Evolutionary conservation across 2,113 vertebrate genomes (phyloP).

Genomic region (Chinchilla lanigera): DNA sequence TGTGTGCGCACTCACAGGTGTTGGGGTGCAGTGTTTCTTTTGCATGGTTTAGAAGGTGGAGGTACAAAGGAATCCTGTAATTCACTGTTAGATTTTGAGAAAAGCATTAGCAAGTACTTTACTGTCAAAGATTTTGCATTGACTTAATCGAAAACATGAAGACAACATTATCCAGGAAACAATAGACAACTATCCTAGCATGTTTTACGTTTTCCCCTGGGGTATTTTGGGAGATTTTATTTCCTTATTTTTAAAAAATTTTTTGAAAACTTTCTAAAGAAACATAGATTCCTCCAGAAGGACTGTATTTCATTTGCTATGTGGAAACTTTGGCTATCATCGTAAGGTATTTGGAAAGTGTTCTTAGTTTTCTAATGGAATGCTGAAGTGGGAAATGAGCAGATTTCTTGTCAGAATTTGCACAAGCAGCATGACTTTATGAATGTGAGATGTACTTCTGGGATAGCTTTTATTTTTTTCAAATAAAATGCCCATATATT

Average conservation of each 20-base stretch:
- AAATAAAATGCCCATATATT: not conserved
- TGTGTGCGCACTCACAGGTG: fast-evolving
- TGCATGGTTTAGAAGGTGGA: conserved; percentile 32
- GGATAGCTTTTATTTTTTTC: not conserved
- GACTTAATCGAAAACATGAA: conserved; percentile 49
- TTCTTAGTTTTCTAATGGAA: not conserved
- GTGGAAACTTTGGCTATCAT: conserved; percentile 52
- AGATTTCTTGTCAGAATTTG: not conserved
- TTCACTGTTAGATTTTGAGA: conserved; percentile 47
- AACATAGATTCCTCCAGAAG: conserved; percentile 58
- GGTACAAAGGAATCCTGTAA: conserved; percentile 4
- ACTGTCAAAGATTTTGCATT: conserved; percentile 50
- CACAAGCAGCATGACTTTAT: not conserved
- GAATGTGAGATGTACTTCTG: not conserved
- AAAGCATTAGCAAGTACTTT: conserved; percentile 37
- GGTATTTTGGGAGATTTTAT: conserved; percentile 24
- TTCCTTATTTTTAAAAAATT: conserved; percentile 50
- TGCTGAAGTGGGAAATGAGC: conserved; percentile 11
- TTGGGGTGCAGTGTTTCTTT: not conserved
- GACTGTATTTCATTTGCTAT: conserved; percentile 49
- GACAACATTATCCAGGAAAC: conserved; percentile 40
- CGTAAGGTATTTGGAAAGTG: conserved; percentile 55
- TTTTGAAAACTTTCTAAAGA: conserved; percentile 57
- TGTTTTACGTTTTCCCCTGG: conserved; percentile 52
- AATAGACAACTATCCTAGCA: not conserved